Evolutionary conservation across 1,140 invertebrate genomes (phyloP).

Genomic region (Aphidius gifuensis): DNA sequence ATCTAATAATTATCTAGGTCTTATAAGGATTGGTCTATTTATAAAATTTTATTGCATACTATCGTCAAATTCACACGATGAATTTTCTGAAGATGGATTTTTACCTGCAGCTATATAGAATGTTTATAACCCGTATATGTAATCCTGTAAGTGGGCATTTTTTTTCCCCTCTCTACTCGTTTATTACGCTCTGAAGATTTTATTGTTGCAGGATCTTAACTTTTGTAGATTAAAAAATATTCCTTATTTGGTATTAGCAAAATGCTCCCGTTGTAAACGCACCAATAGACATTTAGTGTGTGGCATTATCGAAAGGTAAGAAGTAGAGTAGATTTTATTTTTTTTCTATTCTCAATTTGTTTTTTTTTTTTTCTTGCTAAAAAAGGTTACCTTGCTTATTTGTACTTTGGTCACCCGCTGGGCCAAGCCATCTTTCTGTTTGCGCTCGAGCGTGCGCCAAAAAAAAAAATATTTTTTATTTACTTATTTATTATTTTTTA

Average conservation of each 20-base stretch:
- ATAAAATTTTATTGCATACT: too few relatives aligned
- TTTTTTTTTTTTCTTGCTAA: too few relatives aligned
- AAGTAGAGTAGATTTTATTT: conserved; percentile 2
- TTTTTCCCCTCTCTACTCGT: conserved; percentile 24
- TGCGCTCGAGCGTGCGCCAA: conserved; percentile 16
- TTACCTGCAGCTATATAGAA: conserved; percentile 28
- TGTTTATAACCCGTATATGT: conserved; percentile 28
- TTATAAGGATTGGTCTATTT: too few relatives aligned
- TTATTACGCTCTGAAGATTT: conserved; percentile 46
- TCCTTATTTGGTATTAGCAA: conserved; percentile 43
- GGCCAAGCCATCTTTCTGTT: conserved; percentile 18
- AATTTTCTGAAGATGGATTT: not conserved
- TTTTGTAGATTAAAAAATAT: conserved; percentile 51
- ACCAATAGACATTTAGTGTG: conserved; percentile 9
- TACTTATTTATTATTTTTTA: conserved; percentile 1
- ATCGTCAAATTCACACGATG: conserved; percentile 15
- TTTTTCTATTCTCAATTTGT: too few relatives aligned
- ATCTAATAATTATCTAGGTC: too few relatives aligned
- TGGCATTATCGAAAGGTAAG: conserved; percentile 4
- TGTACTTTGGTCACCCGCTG: conserved; percentile 21
- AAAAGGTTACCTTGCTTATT: not conserved
- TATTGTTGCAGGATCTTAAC: conserved; percentile 50
- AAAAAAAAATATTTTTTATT: too few relatives aligned
- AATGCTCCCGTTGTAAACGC: conserved; percentile 23
- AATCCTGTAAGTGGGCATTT: conserved; percentile 45